Evolutionary conservation across 2,797 vertebrate species (phyloP).

Genomic region (Hyperoplus lanceolatus): DNA sequence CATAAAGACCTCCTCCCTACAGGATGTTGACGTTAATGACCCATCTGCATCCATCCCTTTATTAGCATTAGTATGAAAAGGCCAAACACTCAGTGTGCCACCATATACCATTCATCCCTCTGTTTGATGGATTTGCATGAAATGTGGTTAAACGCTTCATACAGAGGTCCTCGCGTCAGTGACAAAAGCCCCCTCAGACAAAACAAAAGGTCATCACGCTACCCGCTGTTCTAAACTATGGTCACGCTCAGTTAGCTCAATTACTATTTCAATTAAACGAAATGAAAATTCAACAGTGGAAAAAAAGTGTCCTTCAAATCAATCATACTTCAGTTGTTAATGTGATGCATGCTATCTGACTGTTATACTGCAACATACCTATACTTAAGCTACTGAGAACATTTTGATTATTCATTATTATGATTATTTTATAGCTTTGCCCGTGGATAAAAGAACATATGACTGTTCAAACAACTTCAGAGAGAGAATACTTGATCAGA

Average conservation of each 20-base stretch:
- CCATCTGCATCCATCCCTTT: constrained; percentile 59
- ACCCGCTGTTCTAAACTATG: not conserved
- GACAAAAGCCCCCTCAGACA: constrained; percentile 32
- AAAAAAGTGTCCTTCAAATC: constrained; percentile 8
- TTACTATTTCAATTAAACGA: not conserved
- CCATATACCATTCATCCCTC: constrained; percentile 28
- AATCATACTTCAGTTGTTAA: not conserved
- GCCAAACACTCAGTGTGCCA: constrained; percentile 34
- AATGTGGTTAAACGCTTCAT: constrained; percentile 74
- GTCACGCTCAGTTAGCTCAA: constrained; percentile 23
- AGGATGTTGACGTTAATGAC: constrained; percentile 64
- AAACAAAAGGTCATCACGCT: constrained; percentile 55
- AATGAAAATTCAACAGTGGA: not conserved
- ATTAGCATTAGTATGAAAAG: constrained; percentile 70
- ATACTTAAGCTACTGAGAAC: not conserved
- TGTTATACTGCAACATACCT: not conserved
- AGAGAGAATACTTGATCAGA: not conserved
- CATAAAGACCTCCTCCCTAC: constrained; percentile 43
- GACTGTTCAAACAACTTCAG: not conserved
- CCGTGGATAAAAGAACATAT: not conserved
- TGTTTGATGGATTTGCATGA: constrained; percentile 77
- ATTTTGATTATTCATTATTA: not conserved
- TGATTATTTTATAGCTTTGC: not conserved
- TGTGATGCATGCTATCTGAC: not conserved
- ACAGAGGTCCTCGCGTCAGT: constrained; percentile 30